Evolutionary conservation across 2,888 invertebrate genomes (phyloP), one percentile per base, ranked within the genome.

Genomic region (Apodemia duryi): DNA sequence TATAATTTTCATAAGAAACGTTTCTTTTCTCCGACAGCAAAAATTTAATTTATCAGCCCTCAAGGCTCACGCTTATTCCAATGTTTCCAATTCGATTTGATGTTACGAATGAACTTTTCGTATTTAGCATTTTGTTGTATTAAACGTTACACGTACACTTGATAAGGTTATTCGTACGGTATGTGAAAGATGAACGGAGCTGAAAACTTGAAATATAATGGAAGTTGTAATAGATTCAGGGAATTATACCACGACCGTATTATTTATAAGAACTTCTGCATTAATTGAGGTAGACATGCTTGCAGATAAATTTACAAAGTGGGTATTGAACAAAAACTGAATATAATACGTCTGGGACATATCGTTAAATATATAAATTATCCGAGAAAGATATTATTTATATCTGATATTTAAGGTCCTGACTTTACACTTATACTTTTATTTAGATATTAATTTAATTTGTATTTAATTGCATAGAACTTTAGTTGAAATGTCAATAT

Each of bases 1-100:
- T 85, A 88, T 89, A 89, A 90, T 90, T 89, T 90, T 90, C 88
- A 86, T 88, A 88, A 86, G 83, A 80, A 87, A 84, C 84, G 81
- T 77, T 76, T 74, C 83, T 81, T 81, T 77, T 82, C 76, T 74
- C 80, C 79, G 35, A 11, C 73, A 81, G 76, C 84, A 88, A 87
- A 86, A 91, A 90, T 88, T 90, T 86, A 87, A 88, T 89, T 90
- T 86, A 85, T 88, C 87, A 89, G 80, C 76, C 78, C 79, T 76
- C 77, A 76, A 75, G 49, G n/a, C 80, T 81, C 83, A 84, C 82
- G 84, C 77, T 79, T n/a, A n/a, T n/a, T n/a, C n/a, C n/a, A n/a
- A 82, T 80, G 81, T 79, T 73, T 76, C 77, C 76, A 85, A 87
- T 86, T 87, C 82, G 82, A 87, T 85, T 86, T 77, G 74, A 82